Evolutionary conservation across 2,888 invertebrate genomes (phyloP).

Genomic region (Chelonus formosanus): DNA sequence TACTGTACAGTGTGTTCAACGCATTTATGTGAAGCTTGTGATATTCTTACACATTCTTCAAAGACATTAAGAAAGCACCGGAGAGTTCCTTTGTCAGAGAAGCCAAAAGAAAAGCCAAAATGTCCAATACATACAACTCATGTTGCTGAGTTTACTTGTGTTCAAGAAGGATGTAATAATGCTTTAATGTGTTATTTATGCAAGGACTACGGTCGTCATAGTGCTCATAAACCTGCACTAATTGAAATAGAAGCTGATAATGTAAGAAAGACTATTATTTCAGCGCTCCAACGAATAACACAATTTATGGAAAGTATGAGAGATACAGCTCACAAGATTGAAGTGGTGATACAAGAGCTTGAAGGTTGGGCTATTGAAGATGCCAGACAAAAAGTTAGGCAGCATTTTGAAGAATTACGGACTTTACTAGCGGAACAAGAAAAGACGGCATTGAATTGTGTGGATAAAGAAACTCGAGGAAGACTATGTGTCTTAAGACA

Average conservation of each 20-base stretch:
- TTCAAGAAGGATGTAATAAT: slow-evolving; percentile 67
- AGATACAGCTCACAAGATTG: slow-evolving; percentile 66
- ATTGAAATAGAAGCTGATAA: slow-evolving; percentile 70
- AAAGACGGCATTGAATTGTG: slow-evolving; percentile 67
- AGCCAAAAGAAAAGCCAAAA: slow-evolving; percentile 68
- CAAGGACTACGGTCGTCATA: slow-evolving; percentile 70
- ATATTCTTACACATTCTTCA: slow-evolving; percentile 67
- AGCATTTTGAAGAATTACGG: slow-evolving; percentile 67
- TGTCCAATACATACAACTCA: slow-evolving; percentile 68
- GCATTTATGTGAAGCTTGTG: slow-evolving; percentile 68
- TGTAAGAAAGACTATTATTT: slow-evolving; percentile 66
- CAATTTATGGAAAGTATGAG: slow-evolving; percentile 68
- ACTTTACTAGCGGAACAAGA: slow-evolving; percentile 67
- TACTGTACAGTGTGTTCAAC: slow-evolving; percentile 69
- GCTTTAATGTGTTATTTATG: slow-evolving; percentile 71
- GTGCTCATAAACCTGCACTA: slow-evolving; percentile 68
- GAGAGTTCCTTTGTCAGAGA: slow-evolving; percentile 68
- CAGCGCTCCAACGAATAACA: slow-evolving; percentile 67
- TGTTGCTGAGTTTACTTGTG: slow-evolving; percentile 69
- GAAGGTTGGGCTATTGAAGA: slow-evolving; percentile 55
- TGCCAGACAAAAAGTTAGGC: slow-evolving; percentile 63
- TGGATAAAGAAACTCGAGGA: slow-evolving; percentile 68
- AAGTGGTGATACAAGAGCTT: slow-evolving; percentile 57
- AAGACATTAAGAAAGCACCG: slow-evolving; percentile 67
- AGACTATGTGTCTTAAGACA: slow-evolving; percentile 67